phyloP scores from a whole-genome alignment of 2,888 invertebrate genomes.

The Molorchus minor region DNA sequence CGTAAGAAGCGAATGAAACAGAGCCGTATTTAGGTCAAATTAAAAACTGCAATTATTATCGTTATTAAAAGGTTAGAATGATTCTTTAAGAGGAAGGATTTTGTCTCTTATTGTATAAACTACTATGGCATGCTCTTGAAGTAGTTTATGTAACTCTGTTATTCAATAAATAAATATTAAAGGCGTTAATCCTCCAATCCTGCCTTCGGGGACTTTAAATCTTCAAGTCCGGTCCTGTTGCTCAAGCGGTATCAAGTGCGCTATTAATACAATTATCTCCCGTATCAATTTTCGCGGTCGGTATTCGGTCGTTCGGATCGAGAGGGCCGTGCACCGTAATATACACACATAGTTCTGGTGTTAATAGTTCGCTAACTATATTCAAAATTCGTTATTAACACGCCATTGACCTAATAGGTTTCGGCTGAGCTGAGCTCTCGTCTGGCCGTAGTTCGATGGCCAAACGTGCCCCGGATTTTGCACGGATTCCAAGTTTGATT shows the following conservation, averaged over 20 bases:
- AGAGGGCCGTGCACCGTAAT: slow-evolving; percentile 30
- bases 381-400: slow-evolving; percentile 61
- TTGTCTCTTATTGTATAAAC: no score
- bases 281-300: slow-evolving; percentile 47
- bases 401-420: slow-evolving; percentile 60
- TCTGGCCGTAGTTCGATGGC: not conserved
- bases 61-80: no score
- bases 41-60: no score
- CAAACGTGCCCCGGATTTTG: not conserved
- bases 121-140: no score
- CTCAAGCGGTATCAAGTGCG: slow-evolving; percentile 31
- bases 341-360: slow-evolving; percentile 49
- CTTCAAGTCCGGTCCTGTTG: not conserved
- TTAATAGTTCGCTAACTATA: slow-evolving; percentile 61
- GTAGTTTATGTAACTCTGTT: no score
- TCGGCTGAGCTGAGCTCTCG: slow-evolving; percentile 30
- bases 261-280: slow-evolving; percentile 43
- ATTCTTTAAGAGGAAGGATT: no score
- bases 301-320: slow-evolving; percentile 33
- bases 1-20: slow-evolving; percentile 13
- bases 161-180: no score
- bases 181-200: slow-evolving; percentile 8
- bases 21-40: slow-evolving; percentile 9
- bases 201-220: not conserved
- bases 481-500: slow-evolving; percentile 8